phyloP scores from a whole-genome alignment of 1,140 invertebrate species.

The Phocides pigmalion region DNA sequence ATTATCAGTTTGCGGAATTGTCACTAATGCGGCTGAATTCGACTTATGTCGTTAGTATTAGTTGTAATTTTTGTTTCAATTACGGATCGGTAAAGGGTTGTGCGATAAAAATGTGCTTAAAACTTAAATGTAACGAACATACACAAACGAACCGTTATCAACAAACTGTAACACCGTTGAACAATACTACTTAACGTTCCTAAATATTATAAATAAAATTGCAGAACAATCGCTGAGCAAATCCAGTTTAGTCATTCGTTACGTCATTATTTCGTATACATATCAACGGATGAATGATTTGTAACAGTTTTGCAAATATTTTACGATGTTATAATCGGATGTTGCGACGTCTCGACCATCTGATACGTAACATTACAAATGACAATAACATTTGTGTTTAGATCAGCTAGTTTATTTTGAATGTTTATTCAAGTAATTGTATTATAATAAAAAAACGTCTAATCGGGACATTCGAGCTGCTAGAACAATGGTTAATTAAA shows the following conservation, averaged over 20 bases:
- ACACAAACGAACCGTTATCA: background rate
- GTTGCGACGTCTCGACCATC: background rate
- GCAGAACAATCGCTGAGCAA: constrained; percentile 44
- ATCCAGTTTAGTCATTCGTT: constrained; percentile 29
- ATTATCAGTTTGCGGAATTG: constrained; percentile 40
- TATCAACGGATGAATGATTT: constrained; percentile 41
- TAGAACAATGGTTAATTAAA: constrained; percentile 15
- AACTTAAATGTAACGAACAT: constrained; percentile 8
- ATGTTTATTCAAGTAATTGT: constrained; percentile 16
- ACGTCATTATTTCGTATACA: constrained; percentile 48
- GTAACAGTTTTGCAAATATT: constrained; percentile 29
- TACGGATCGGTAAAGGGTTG: constrained; percentile 32
- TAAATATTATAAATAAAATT: constrained; percentile 24
- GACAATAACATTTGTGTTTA: constrained; percentile 35
- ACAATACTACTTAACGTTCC: constrained; percentile 32
- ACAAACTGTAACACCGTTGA: background rate
- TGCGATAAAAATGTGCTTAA: constrained; percentile 31
- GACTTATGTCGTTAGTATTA: constrained; percentile 26
- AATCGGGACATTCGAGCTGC: constrained; percentile 21
- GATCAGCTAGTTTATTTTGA: constrained; percentile 34
- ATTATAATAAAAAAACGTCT: constrained; percentile 23
- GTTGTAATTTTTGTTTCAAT: constrained; percentile 20
- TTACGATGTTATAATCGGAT: constrained; percentile 27
- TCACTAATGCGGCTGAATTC: constrained; percentile 8
- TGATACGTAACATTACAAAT: constrained; percentile 23